phyloP scores from a whole-genome alignment of 2,888 invertebrate genomes.

The Melinopterus prodromus region DNA sequence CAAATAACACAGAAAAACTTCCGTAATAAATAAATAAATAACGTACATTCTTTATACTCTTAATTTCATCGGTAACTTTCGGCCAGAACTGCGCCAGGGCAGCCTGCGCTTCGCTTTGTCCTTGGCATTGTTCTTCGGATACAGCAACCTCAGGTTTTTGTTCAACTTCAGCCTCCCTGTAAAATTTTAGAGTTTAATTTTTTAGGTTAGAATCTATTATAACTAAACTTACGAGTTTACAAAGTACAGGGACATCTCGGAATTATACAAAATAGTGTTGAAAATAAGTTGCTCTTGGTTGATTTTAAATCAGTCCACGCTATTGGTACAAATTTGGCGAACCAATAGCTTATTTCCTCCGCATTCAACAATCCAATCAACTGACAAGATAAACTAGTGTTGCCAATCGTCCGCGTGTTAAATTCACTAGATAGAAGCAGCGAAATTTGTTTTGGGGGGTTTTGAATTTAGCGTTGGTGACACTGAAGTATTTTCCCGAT shows the following conservation, averaged over 20 bases:
- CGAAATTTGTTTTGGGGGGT: no score
- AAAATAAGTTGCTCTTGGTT: constrained; percentile 24
- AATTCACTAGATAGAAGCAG: not conserved
- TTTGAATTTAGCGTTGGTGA: no score
- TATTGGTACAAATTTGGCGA: constrained; percentile 32
- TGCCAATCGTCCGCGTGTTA: not conserved
- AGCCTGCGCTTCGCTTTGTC: constrained; percentile 72
- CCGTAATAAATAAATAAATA: constrained; percentile 17
- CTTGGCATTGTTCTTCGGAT: constrained; percentile 57
- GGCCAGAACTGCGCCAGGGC: constrained; percentile 85
- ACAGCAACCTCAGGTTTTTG: constrained; percentile 49
- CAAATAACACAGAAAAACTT: no score
- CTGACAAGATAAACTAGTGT: constrained; percentile 38
- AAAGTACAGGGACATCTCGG: constrained; percentile 75
- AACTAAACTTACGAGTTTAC: constrained; percentile 73
- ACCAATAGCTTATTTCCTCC: constrained; percentile 41
- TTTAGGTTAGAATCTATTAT: constrained; percentile 29
- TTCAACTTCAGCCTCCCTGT: constrained; percentile 51
- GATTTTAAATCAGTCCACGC: constrained; percentile 34
- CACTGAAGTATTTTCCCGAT: no score
- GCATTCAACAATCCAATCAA: constrained; percentile 45
- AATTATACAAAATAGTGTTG: not conserved
- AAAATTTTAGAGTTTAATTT: constrained; percentile 6
- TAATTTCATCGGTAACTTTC: constrained; percentile 81
- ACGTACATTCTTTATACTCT: constrained; percentile 74